phyloP scores from a whole-genome alignment of 2,888 invertebrate species.

The Volucella bombylans region DNA sequence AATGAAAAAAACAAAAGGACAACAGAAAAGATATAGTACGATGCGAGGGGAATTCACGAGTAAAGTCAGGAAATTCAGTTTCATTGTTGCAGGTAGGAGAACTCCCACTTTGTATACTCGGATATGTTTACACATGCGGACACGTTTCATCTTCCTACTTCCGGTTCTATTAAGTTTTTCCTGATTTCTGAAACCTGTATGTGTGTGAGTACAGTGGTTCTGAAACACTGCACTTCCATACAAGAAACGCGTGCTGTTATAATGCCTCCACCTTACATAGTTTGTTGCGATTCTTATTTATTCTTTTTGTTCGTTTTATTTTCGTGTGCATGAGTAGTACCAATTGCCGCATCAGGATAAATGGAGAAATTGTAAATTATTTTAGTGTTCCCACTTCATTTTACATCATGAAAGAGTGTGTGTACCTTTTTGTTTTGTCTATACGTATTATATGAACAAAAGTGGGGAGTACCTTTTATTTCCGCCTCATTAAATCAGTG shows the following conservation, averaged over 20 bases:
- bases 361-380: slow-evolving; percentile 51
- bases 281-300: slow-evolving; percentile 31
- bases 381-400: slow-evolving; percentile 37
- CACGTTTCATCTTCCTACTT: slow-evolving; percentile 37
- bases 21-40: not conserved
- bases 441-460: not conserved
- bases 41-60: slow-evolving; percentile 4
- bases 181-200: not conserved
- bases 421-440: not conserved
- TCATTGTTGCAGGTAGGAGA: slow-evolving; percentile 31
- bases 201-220: not conserved
- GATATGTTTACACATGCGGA: slow-evolving; percentile 60
- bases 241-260: slow-evolving; percentile 39
- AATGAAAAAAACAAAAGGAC: slow-evolving; percentile 30
- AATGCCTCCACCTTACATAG: slow-evolving; percentile 36
- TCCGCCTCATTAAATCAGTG: slow-evolving; percentile 52
- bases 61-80: slow-evolving; percentile 52
- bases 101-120: too few relatives aligned
- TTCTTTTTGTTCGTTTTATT: slow-evolving; percentile 4
- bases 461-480: slow-evolving; percentile 13
- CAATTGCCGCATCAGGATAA: slow-evolving; percentile 44
- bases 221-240: slow-evolving; percentile 15
- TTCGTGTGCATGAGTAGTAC: slow-evolving; percentile 4
- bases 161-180: not conserved
- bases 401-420: not conserved